phyloP scores from a whole-genome alignment of 2,113 vertebrate species.

The Petrocephalus zakoni region DNA sequence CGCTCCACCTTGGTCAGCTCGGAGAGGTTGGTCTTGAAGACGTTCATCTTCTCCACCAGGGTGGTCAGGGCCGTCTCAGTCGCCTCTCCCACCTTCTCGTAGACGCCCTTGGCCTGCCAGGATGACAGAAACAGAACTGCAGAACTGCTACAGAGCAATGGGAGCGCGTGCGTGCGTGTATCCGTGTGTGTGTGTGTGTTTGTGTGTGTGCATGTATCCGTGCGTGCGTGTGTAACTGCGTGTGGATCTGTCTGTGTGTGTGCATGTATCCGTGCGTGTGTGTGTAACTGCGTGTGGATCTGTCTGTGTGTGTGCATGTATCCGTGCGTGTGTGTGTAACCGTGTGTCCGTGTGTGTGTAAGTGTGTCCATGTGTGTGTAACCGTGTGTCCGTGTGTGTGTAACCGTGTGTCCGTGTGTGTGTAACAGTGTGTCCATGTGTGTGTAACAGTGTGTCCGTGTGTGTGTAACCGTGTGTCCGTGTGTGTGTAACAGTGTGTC shows the following conservation, averaged over 20 bases:
- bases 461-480: no score
- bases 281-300: no score
- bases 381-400: background rate
- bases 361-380: background rate
- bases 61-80: constrained; percentile 92
- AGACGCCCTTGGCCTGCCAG: constrained; percentile 79
- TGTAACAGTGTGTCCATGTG: no score
- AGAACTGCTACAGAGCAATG: background rate
- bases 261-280: no score
- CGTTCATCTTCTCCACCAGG: constrained; percentile 97
- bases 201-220: background rate
- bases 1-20: constrained; percentile 80
- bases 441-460: no score
- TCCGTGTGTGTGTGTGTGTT: background rate
- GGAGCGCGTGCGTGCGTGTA: background rate
- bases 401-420: no score
- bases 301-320: background rate
- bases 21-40: constrained; percentile 77
- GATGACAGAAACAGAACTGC: background rate
- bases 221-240: no score
- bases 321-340: background rate
- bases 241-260: no score
- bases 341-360: no score
- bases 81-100: constrained; percentile 96
- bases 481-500: no score